Base-by-base conservation (phyloP, 2,797 vertebrate genomes). In the Bradypodion ventrale region DNA sequence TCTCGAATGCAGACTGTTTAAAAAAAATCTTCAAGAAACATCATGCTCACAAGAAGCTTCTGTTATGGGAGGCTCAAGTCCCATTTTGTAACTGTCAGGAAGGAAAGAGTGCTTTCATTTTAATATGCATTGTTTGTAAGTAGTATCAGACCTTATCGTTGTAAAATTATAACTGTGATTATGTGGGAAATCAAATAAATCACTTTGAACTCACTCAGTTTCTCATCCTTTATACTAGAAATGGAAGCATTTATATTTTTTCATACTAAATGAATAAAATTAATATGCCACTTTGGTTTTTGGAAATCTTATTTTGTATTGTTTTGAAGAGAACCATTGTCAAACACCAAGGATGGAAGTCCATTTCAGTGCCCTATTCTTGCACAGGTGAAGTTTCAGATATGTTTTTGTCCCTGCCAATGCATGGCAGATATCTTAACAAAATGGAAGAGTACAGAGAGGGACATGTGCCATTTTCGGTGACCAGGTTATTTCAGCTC, bases 101-200 rank as follows among this genome's bases (percentile, higher is more conserved):
- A 93, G 94, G 95, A 93, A 96, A 88, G 95, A 96, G 96, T 95
- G 96, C 93, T 96, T 96, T 97, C 96, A 97, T 97, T 97, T 97
- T 95, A 96, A 95, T 96, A 96, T 96, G 95, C 96, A 96, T 97
- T 97, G 94, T 97, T 97, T 98, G 96, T 97, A 97, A 96, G 96
- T 97, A 97, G 96, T 97, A 95, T 95, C 91, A 96, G 95, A 95
- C 94, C 95, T 96, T 95, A 92, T 97, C 93, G 94, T 96, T 98
- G 97, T 98, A 97, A 97, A 97, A 96, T 96, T 97, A 96, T 97
- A 97, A 97, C 97, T 98, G 98, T 98, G 97, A 97, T 95, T 90
- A 96, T 97, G 97, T 97, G 97, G 95, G 94, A 97, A 97, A 95
- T 94, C 96, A 95, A 98, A 97, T 96, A 98, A 98, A 97, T 87